Evolutionary conservation across 2,797 vertebrate species (phyloP).

Genomic region (Tokudaia muenninki): DNA sequence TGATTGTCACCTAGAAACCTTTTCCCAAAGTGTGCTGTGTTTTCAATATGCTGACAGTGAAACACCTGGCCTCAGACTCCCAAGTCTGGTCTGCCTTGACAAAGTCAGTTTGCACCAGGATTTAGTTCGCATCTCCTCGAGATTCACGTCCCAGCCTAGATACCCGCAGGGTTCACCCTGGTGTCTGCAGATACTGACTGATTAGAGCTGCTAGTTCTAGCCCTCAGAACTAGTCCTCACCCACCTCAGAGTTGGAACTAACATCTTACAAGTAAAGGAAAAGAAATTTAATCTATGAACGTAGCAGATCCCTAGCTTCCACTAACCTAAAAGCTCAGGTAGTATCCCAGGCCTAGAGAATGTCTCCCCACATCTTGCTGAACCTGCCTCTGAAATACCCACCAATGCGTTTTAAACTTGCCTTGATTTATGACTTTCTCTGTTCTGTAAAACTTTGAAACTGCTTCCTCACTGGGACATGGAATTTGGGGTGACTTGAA

Average conservation of each 20-base stretch:
- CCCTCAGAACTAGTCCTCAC: no score
- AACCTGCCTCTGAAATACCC: neutral
- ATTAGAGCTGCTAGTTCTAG: neutral
- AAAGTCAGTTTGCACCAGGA: neutral
- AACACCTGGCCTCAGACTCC: neutral
- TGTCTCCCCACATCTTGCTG: neutral
- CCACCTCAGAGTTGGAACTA: neutral
- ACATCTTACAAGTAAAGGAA: neutral
- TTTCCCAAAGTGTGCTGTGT: neutral
- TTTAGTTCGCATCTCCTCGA: neutral
- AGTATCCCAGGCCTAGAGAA: neutral
- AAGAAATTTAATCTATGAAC: neutral
- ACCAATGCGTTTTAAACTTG: neutral
- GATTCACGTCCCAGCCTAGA: no score
- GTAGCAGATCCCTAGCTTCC: neutral
- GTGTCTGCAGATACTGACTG: neutral
- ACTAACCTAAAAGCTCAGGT: neutral
- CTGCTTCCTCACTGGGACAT: neutral
- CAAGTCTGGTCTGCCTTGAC: neutral
- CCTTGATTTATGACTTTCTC: neutral
- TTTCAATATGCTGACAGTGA: neutral
- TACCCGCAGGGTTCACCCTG: neutral
- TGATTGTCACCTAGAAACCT: neutral
- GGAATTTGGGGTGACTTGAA: neutral
- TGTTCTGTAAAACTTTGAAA: neutral